A percentile compares a stretch with the other conserved stretches of the same genome.
phyloP scores from a whole-genome alignment of 1,140 invertebrate species.

The Drosophila elegans region DNA sequence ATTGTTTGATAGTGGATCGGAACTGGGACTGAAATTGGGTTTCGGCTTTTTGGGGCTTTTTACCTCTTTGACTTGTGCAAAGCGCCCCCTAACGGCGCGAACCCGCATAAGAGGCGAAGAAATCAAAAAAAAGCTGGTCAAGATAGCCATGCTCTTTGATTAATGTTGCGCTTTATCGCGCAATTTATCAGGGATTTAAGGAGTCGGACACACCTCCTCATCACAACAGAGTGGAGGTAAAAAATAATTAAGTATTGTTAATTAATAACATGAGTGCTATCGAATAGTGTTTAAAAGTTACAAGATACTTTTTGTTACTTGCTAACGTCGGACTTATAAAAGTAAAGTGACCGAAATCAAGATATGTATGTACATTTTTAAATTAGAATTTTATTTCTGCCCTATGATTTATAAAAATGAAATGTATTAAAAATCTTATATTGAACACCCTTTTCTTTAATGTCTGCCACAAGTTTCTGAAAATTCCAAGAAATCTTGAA shows the following conservation, averaged over 20 bases:
- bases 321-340: too few species aligned
- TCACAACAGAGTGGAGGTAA: background rate
- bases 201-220: background rate
- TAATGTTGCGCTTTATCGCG: conserved; percentile 42
- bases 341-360: too few species aligned
- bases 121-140: conserved; percentile 16
- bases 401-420: background rate
- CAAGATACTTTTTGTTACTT: too few species aligned
- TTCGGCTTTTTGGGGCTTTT: background rate
- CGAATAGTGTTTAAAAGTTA: too few species aligned
- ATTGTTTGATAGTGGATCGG: conserved; percentile 32
- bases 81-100: background rate
- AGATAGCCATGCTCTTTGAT: conserved; percentile 41
- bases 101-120: conserved; percentile 1
- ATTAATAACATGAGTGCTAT: background rate
- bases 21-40: conserved; percentile 27
- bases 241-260: background rate
- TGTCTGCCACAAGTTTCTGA: background rate
- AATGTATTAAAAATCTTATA: too few species aligned
- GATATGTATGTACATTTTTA: too few species aligned
- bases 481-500: background rate
- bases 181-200: conserved; percentile 38
- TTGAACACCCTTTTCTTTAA: too few species aligned
- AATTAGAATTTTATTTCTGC: too few species aligned
- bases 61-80: background rate